Base-by-base conservation (phyloP, 2,888 invertebrate genomes). In the Andrena bicolor region DNA sequence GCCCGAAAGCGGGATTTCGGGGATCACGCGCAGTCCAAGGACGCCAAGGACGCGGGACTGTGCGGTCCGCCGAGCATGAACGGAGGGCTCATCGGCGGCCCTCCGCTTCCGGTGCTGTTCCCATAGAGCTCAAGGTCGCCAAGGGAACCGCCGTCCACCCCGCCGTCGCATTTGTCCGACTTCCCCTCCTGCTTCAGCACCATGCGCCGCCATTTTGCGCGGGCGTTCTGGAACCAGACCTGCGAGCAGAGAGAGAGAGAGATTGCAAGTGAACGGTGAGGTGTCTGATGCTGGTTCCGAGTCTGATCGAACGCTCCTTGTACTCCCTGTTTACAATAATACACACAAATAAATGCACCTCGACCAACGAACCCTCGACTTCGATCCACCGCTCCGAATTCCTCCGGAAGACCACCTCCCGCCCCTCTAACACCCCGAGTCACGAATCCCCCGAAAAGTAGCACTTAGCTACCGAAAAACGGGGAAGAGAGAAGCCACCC, bases 211-310 rank as follows among this genome's bases (percentile, higher is more conserved):
- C 98, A 98, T 95, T 98, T 98, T 88, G 98, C 98, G 53, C 98
- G 95, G 35, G 98, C 98, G 94, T 98, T 98, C 95, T 98, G 98
- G 95, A 98, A 98, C 98, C 98, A 98, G 76, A 98, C 98, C 98
- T 98, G 96, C 56, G 95, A 95, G 94, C 94, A 95, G 94, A 86
- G 73, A 58, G 26, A 58, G 28, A 58, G 41, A 41, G 32, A 32
- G n/a, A 20, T 32, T 26, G 30, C 30, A 32, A 20, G 61, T 61
- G n/a, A 61, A 32, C 20, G 61, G 2, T 20, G 61, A 61, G 32
- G 2, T 61, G 32, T 35, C 32, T 61, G 26, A 58, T 28, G 28
- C 23, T 26, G 7, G n/a, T 26, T 13, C 10, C 23, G 26, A 60
- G 28, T 13, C 30, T 30, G 60, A 60, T 28, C 60, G 60, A 30